Evolutionary conservation across 2,113 vertebrate genomes (phyloP), one percentile per base, ranked within the genome.

Genomic region (Oncorhynchus clarkii): DNA sequence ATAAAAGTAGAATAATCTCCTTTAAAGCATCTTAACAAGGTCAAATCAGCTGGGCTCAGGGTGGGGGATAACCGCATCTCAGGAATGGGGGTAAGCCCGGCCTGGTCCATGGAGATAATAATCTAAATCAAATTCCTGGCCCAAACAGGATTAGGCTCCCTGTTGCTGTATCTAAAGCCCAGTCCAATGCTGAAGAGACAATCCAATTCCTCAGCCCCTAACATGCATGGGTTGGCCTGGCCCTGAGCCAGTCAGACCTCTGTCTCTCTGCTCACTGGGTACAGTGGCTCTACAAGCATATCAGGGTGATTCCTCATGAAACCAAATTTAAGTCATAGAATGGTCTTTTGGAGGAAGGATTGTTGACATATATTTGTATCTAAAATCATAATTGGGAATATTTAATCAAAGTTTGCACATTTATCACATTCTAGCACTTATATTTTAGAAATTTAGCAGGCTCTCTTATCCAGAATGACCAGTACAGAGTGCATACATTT

Each of bases 41-140:
- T 90, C 89, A 89, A 88, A 91, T 89, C 81, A 88, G 84, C 79
- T 82, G 69, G 83, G 78, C 74, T 84, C 80, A 70, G 80, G 77
- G 73, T 51, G 76, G 31, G 78, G 86, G 83, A 84, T 89, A 90
- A 85, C 77, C 71, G 79, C 68, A 81, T 81, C 72, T 65, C 78
- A 82, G 85, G 86, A 87, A 88, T 88, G 89, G 82, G 88, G 88
- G 84, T 89, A 92, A 90, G 85, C 88, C 77, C 78, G 77, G 81
- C 85, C 88, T 86, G 85, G 88, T 80, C 86, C 82, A 84, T 82
- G 85, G 88, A 91, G 93, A 93, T 93, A 90, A 92, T 91, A 89
- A 92, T 93, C 90, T 90, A 92, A 92, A 91, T 92, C 89, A 90
- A 89, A 92, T 92, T 92, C 90, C 87, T 86, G 84, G 86, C 87